Conservation (phyloP, 2,888 invertebrate species). For the Pristionchus exspectatus region DNA sequence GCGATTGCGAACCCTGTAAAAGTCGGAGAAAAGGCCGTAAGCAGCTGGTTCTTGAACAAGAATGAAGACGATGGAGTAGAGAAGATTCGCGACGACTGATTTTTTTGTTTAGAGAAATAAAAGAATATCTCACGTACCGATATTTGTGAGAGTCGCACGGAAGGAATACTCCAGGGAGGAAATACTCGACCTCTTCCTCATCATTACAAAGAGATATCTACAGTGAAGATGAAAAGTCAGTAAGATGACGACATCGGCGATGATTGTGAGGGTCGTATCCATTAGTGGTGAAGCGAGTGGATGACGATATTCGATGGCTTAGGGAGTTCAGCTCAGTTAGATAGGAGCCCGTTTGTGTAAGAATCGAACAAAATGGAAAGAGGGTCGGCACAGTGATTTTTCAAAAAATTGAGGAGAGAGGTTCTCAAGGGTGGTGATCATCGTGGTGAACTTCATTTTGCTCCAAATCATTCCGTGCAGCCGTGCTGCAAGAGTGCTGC, state of each 20-base stretch:
- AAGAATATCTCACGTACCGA: not conserved
- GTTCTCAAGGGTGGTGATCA: too few relatives aligned
- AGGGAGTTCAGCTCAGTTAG: too few relatives aligned
- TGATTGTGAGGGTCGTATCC: not conserved
- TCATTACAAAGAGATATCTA: conserved; percentile 14
- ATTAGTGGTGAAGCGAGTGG: not conserved
- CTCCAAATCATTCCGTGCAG: too few relatives aligned
- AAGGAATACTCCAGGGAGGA: not conserved
- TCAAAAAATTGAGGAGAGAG: too few relatives aligned
- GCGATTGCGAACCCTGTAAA: not conserved
- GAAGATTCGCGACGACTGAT: conserved; percentile 11
- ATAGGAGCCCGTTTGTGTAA: too few relatives aligned
- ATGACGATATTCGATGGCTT: too few relatives aligned
- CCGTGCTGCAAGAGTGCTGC: too few relatives aligned
- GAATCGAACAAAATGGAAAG: too few relatives aligned
- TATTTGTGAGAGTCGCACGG: conserved; percentile 17
- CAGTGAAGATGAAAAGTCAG: conserved; percentile 8
- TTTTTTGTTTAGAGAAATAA: not conserved
- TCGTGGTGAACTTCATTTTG: too few relatives aligned
- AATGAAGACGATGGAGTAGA: conserved; percentile 14
- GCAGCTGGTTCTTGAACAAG: conserved; percentile 7
- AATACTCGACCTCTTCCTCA: not conserved
- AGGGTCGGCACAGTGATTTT: too few relatives aligned
- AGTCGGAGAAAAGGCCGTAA: not conserved
- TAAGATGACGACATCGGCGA: not conserved